phyloP scores from a whole-genome alignment of 2,113 vertebrate genomes.

The Menidia beryllina region DNA sequence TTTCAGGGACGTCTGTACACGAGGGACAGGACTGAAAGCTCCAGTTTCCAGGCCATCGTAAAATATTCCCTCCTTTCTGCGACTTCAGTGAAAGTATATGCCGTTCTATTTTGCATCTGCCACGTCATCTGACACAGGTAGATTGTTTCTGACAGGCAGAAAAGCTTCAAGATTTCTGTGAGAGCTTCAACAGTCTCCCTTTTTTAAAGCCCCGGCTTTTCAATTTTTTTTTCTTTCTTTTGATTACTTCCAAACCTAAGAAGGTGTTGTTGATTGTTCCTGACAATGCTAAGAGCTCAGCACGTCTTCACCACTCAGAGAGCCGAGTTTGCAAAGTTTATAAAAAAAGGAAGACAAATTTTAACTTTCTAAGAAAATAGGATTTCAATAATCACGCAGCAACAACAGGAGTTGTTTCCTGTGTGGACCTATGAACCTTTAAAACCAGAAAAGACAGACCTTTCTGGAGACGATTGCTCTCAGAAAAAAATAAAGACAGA shows the following conservation, averaged over 20 bases:
- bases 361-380: slow-evolving; percentile 48
- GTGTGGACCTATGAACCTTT: slow-evolving; percentile 11
- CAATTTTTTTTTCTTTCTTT: slow-evolving; percentile 12
- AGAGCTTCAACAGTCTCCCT: slow-evolving; percentile 14
- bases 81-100: too few relatives aligned
- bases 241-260: slow-evolving; percentile 39
- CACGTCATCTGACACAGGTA: background rate
- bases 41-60: too few relatives aligned
- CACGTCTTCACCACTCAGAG: slow-evolving; percentile 23
- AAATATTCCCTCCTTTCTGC: too few relatives aligned
- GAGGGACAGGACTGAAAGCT: too few relatives aligned
- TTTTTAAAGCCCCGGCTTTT: slow-evolving; percentile 8
- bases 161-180: slow-evolving; percentile 9
- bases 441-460: background rate
- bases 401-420: slow-evolving; percentile 38
- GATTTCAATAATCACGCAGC: slow-evolving; percentile 48
- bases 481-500: too few relatives aligned
- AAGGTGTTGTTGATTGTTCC: slow-evolving; percentile 29
- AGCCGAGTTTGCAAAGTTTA: slow-evolving; percentile 29
- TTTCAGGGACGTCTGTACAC: background rate
- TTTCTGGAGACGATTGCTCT: slow-evolving; percentile 10
- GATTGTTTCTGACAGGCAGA: background rate
- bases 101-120: too few relatives aligned
- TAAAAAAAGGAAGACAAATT: too few relatives aligned
- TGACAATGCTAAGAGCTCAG: slow-evolving; percentile 42